Evolutionary conservation across 2,113 vertebrate genomes (phyloP), one percentile per base, ranked within the genome.

Genomic region (Pica pica): DNA sequence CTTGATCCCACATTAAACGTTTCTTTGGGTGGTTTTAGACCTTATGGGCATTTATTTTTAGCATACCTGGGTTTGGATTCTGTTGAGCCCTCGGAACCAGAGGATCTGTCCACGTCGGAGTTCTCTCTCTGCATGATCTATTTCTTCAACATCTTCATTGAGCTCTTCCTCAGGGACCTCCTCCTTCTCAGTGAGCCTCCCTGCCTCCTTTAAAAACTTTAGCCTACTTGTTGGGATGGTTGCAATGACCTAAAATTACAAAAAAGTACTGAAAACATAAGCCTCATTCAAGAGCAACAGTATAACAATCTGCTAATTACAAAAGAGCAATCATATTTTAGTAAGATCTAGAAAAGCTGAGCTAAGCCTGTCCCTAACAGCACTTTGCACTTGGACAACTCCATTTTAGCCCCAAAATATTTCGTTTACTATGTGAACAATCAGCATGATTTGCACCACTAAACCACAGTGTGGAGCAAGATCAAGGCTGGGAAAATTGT

Each of bases 21-120:
- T 59, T 28, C 10, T 37, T 59, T 17, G 41, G 41, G 18, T 22
- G 16, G 56, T 60, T 44, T 57, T 35, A 76, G 35, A 33, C 35
- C 9, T 3, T 83, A 39, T 18, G 44, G 64, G 9, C 9, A 10
- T 60, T 92, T 39, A 3, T 19, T 53, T 90, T 49, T 33, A 80
- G 57, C 97, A 96, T 98, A 99, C 99, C 99, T 99, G 99, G 55
- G 99, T 99, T 97, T 99, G 99, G 94, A 99, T 99, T 95, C 99
- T 98, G 94, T 99, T 99, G 75, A 99, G 99, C 27, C 99, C 99
- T 77, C 99, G 98, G 97, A 99, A 99, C 99, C 99, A 99, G 73
- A 99, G 99, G 95, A 99, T 99, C 97, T 99, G 99, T 70, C 99
- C 99, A 81, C 99, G 98, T 61, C 99, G 98, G 91, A 99, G 98